phyloP scores from a whole-genome alignment of 1,140 invertebrate genomes.

The Eupeodes corollae region DNA sequence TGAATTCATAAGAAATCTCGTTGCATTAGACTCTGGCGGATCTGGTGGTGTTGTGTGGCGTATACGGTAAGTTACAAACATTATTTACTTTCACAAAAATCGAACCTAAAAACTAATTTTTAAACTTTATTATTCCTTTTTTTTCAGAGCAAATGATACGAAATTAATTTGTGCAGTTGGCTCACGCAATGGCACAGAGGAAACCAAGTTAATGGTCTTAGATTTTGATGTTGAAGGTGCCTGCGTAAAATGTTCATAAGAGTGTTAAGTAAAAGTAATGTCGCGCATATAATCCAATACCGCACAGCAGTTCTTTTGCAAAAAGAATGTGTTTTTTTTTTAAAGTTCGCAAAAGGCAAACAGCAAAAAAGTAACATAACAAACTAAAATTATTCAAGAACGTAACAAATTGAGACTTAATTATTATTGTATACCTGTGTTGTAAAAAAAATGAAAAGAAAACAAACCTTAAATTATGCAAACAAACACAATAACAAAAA shows the following conservation, averaged over 20 bases:
- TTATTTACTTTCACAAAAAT: neutral
- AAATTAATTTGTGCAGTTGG: constrained; percentile 97
- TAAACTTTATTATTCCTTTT: neutral
- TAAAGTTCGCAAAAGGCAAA: no score
- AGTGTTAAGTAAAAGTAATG: neutral
- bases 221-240: constrained; percentile 85
- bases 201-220: constrained; percentile 94
- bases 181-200: constrained; percentile 95
- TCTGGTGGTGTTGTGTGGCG: constrained; percentile 98
- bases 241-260: constrained; percentile 44
- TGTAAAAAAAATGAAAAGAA: no score
- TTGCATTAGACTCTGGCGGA: constrained; percentile 86
- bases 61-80: constrained; percentile 48
- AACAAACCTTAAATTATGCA: no score
- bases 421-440: no score
- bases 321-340: no score
- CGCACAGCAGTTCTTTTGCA: no score
- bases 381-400: no score
- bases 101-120: neutral
- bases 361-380: no score
- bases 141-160: constrained; percentile 69
- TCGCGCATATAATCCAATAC: no score
- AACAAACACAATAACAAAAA: no score
- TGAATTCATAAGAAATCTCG: constrained; percentile 91
- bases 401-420: no score